Conservation (phyloP, 1,140 invertebrate genomes). For the Cyrtorhinus lividipennis region DNA sequence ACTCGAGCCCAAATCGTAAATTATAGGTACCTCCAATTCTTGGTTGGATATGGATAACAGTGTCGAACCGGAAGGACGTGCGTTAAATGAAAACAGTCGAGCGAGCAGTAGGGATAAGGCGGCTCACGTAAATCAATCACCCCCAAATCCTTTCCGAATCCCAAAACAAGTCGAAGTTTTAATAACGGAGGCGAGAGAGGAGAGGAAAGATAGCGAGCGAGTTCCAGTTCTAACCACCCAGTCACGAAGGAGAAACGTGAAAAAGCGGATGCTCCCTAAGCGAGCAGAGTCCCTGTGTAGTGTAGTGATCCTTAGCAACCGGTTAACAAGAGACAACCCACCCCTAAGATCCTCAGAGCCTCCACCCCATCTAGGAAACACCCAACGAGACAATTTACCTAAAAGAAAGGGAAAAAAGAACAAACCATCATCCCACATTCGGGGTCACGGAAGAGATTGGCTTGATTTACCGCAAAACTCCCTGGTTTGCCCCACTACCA, state of each 20-base stretch:
- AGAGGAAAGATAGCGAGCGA: background rate
- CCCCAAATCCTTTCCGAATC: background rate
- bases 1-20: too few species aligned
- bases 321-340: background rate
- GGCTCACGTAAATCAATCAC: background rate
- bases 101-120: background rate
- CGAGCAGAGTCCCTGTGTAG: too few species aligned
- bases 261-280: too few species aligned
- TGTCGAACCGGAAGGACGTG: background rate
- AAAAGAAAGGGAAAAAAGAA: background rate
- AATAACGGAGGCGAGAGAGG: background rate
- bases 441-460: background rate
- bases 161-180: slow-evolving; percentile 4
- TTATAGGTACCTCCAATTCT: too few species aligned
- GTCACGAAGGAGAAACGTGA: too few species aligned
- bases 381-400: slow-evolving; percentile 6
- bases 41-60: too few species aligned
- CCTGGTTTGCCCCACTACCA: background rate
- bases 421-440: slow-evolving; percentile 6
- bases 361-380: background rate
- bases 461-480: slow-evolving; percentile 4
- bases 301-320: background rate
- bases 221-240: too few species aligned
- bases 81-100: background rate
- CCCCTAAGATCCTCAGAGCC: background rate